Evolutionary conservation across 2,113 vertebrate species (phyloP).

Genomic region (Illadopsis cleaveri): DNA sequence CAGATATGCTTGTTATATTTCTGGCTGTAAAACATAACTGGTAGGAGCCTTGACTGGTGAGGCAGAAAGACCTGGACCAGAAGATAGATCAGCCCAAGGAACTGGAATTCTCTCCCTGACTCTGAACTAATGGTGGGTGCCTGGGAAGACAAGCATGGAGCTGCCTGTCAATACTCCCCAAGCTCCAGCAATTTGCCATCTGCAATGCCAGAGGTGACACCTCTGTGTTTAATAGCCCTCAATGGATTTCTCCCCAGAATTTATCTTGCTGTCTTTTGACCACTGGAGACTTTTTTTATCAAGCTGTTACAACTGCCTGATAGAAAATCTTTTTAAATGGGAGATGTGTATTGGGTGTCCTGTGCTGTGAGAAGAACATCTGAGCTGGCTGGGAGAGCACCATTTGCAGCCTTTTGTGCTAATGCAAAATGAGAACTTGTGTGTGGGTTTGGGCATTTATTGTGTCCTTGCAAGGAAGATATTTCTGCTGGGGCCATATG

Average conservation of each 20-base stretch:
- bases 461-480: not conserved
- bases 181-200: not conserved
- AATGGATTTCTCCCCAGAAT: not conserved
- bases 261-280: not conserved
- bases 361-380: not conserved
- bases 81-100: not conserved
- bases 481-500: not conserved
- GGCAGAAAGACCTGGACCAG: not conserved
- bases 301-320: not conserved
- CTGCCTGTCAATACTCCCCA: not conserved
- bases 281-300: not conserved
- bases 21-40: not conserved
- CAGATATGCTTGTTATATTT: not conserved
- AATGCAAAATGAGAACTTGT: not conserved
- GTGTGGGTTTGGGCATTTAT: not conserved
- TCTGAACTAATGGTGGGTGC: not conserved
- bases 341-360: rapidly evolving
- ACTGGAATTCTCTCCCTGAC: not conserved
- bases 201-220: not conserved
- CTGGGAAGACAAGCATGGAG: not conserved
- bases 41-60: not conserved
- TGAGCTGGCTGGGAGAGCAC: not conserved
- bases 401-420: not conserved
- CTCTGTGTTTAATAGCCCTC: not conserved
- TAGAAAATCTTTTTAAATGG: not conserved